Conservation (phyloP, 1,140 invertebrate genomes). For the Rhagoletis zephyria region DNA sequence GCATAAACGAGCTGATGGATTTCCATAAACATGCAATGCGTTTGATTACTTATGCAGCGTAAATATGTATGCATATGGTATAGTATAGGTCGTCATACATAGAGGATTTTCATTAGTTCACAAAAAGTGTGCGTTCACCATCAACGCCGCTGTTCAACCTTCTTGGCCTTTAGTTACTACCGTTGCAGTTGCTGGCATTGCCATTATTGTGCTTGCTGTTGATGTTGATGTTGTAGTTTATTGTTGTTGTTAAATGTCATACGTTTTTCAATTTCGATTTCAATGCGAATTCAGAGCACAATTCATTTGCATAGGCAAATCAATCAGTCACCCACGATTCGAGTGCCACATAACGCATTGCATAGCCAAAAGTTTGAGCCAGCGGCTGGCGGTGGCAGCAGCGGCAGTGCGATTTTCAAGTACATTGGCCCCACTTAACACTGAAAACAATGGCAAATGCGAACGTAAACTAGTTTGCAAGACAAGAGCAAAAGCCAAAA, state of each 20-base stretch:
- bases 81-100: neutral
- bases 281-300: slow-evolving; percentile 35
- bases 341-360: neutral
- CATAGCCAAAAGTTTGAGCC: neutral
- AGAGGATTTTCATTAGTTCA: neutral
- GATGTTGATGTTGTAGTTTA: neutral
- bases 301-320: slow-evolving; percentile 43
- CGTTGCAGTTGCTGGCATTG: neutral
- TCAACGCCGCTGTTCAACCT: neutral
- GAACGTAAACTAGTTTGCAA: slow-evolving; percentile 29
- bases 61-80: neutral
- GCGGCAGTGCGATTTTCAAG: slow-evolving; percentile 28
- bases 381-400: neutral
- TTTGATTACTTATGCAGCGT: neutral
- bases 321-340: slow-evolving; percentile 49
- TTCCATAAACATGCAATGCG: slow-evolving; percentile 13
- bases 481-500: slow-evolving; percentile 15
- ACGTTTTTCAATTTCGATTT: slow-evolving; percentile 42
- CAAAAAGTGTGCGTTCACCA: neutral
- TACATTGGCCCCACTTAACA: slow-evolving; percentile 51
- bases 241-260: slow-evolving; percentile 43
- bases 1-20: slow-evolving; percentile 35
- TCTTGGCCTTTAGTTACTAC: neutral
- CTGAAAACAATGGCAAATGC: slow-evolving; percentile 40
- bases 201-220: neutral